Evolutionary conservation across 2,113 vertebrate species (phyloP).

Genomic region (Oplegnathus fasciatus): DNA sequence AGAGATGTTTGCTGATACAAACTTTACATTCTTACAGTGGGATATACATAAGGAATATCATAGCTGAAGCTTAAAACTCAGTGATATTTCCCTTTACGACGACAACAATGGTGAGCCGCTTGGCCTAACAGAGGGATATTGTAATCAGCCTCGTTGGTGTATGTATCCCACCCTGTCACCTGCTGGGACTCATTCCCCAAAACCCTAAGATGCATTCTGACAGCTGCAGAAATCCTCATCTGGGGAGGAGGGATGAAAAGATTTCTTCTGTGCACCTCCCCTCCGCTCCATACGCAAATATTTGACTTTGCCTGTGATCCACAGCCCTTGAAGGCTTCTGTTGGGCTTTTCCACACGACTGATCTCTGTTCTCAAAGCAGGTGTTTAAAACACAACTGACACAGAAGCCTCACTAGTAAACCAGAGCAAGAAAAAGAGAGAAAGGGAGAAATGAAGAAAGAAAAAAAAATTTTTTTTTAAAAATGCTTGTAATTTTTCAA

Average conservation of each 20-base stretch:
- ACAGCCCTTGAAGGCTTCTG: slow-evolving; percentile 79
- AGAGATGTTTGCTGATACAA: slow-evolving; percentile 20
- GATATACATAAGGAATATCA: slow-evolving; percentile 9
- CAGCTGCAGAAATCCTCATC: slow-evolving; percentile 79
- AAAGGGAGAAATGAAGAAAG: not conserved
- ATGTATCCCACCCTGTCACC: slow-evolving; percentile 69
- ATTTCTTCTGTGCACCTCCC: slow-evolving; percentile 72
- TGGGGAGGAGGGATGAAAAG: slow-evolving; percentile 73
- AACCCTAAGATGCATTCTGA: slow-evolving; percentile 77
- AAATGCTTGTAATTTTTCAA: not conserved
- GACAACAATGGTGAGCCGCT: slow-evolving; percentile 22
- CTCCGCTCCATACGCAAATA: slow-evolving; percentile 75
- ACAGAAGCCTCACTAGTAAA: slow-evolving; percentile 47
- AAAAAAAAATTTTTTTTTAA: not conserved
- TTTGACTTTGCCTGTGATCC: slow-evolving; percentile 83
- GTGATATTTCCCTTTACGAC: slow-evolving; percentile 2
- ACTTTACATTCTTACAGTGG: not conserved
- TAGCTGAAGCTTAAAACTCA: slow-evolving; percentile 3
- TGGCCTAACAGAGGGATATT: slow-evolving; percentile 37
- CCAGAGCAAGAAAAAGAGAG: slow-evolving; percentile 33
- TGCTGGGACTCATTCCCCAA: slow-evolving; percentile 70
- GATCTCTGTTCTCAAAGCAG: slow-evolving; percentile 83
- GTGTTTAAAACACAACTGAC: slow-evolving; percentile 76
- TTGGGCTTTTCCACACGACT: slow-evolving; percentile 76
- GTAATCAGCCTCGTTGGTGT: slow-evolving; percentile 66